Evolutionary conservation across 2,113 vertebrate genomes (phyloP), one percentile per base, ranked within the genome.

Genomic region (Cercopithecus mona): DNA sequence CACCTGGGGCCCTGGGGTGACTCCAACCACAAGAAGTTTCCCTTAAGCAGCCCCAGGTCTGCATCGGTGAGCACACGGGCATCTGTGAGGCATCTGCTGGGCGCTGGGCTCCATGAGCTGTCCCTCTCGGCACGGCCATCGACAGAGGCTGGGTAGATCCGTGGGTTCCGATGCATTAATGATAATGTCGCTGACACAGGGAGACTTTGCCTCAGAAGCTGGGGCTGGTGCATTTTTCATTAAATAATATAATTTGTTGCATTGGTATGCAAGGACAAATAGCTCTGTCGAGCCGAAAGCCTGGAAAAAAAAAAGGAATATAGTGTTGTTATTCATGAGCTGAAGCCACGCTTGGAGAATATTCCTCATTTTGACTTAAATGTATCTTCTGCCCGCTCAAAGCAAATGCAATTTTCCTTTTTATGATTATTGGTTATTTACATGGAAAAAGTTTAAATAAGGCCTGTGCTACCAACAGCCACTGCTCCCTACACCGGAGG

Each of bases 321-420:
- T 0, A 12, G 43, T 35, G 57, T 43, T 81, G 61, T 43, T 78
- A 78, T 52, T 97, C 86, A 75, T 4, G 94, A n/a, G 96, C 82
- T 81, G 79, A 84, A 52, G 1, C 1, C 13, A n/a, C 3, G 55
- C n/a, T 25, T 38, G 38, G 61, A 3, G 85, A 38, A 79, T 40
- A 23, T 89, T 61, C 76, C 83, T 97, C 96, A 94, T 81, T 97
- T 95, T 92, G 81, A 91, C 35, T 98, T 48, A 75, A 13, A 79
- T 92, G 97, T 18, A 88, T 98, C 81, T 98, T 96, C 84, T 90
- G 96, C 85, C 81, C 95, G 79, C 43, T 25, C 57, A 70, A 52
- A 93, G n/a, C 64, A 88, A 86, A 43, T 45, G 95, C 97, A 76
- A 86, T 89, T 94, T 76, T 82, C 30, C 82, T 96, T 97, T 94